phyloP scores from a whole-genome alignment of 1,140 invertebrate genomes.

The Sarcophaga bullata region DNA sequence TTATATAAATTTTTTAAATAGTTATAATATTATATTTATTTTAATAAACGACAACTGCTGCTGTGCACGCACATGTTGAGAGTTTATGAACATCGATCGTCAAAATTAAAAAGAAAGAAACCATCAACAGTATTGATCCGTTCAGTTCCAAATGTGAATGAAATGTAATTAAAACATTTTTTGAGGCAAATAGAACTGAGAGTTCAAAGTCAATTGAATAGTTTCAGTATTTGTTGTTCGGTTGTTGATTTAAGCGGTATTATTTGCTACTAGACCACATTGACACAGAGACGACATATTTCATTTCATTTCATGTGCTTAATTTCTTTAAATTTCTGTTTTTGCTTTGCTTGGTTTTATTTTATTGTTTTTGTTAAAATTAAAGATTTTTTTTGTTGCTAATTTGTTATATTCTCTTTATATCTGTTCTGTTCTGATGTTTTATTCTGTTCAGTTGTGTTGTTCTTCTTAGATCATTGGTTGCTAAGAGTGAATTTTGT shows the following conservation, averaged over 20 bases:
- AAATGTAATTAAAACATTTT: not conserved
- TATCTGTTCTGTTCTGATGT: not conserved
- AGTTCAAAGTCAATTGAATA: not conserved
- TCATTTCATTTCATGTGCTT: constrained; percentile 24
- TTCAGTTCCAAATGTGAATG: not conserved
- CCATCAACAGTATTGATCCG: not conserved
- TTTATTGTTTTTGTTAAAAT: constrained; percentile 13
- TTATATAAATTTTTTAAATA: constrained; percentile 65
- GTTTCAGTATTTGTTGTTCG: not conserved
- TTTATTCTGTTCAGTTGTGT: not conserved
- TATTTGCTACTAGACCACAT: not conserved
- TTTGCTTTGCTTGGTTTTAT: not conserved
- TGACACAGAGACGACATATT: constrained; percentile 8
- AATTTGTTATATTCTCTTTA: not conserved
- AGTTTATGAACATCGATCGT: not conserved
- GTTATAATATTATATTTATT: constrained; percentile 52
- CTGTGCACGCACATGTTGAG: constrained; percentile 36
- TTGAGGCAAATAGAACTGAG: constrained; percentile 5
- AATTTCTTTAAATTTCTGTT: not conserved
- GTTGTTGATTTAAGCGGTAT: too few relatives aligned
- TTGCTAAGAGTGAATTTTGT: constrained; percentile 36
- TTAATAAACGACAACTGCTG: constrained; percentile 59
- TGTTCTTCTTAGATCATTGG: constrained; percentile 21
- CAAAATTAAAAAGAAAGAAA: constrained; percentile 13
- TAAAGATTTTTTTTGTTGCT: constrained; percentile 32